Base-by-base conservation (phyloP, 2,113 vertebrate genomes). In the Indicator indicator region DNA sequence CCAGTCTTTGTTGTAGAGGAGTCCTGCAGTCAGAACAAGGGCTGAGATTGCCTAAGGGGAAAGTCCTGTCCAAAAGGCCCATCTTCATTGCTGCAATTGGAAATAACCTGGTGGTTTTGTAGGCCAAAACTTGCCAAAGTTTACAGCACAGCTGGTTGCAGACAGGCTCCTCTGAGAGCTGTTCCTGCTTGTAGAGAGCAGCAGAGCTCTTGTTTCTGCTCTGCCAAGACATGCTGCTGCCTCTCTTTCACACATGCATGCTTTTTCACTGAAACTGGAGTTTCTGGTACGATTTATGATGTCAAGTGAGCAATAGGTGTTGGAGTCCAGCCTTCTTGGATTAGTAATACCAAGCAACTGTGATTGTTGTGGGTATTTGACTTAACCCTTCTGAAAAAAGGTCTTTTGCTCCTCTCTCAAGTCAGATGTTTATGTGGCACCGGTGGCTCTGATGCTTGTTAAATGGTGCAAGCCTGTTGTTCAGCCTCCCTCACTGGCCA, bases 341-440 rank as follows among this genome's bases (percentile, higher is more conserved):
- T 88, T 48, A 90, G 65, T 86, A 69, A 73, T 81, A 40, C 76
- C 7, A 65, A 90, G 62, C 79, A 90, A 76, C 78, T 94, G 82
- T 83, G 26, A 54, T 36, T 78, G 65, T 72, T 46, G 33, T 52
- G 55, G n/a, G 19, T 64, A n/a, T 55, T 72, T 8, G 44, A 48
- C 38, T 86, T 86, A 33, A 15, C 30, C 6, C 60, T 76, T 84
- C 28, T 6, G 7, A 23, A 40, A 73, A 75, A 40, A 2, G 0
- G 4, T 42, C 28, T 83, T 10, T 1, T 3, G 32, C 12, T 78
- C 52, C 36, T 8, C 2, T 48, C 28, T 54, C 17, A 13, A 1
- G 16, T 14, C n/a, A 9, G 59, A 20, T 7, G 9, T 63, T 52
- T 44, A 59, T 33, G 36, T 46, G 63, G 27, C 33, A 2, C 9